phyloP scores from a whole-genome alignment of 2,113 vertebrate species.

The Nothocercus julius region DNA sequence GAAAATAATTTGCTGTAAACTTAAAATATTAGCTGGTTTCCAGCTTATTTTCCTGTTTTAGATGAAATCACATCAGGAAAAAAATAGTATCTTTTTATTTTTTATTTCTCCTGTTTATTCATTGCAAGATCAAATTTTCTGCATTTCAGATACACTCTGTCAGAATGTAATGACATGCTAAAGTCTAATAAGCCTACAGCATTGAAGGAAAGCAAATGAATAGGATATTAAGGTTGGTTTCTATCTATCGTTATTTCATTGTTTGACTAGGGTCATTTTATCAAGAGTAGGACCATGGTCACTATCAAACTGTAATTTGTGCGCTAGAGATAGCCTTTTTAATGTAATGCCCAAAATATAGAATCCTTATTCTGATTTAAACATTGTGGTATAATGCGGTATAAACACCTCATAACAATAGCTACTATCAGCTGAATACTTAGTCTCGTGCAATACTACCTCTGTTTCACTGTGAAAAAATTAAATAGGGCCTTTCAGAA shows the following conservation, averaged over 20 bases:
- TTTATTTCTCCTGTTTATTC: not conserved
- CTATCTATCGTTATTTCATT: not conserved
- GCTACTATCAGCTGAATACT: not conserved
- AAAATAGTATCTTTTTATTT: not conserved
- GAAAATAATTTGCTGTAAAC: not conserved
- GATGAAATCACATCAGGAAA: not conserved
- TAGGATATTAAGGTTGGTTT: not conserved
- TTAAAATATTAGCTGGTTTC: not conserved
- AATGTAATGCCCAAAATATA: not conserved
- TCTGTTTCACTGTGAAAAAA: not conserved
- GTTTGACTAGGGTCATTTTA: not conserved
- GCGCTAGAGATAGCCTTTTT: not conserved
- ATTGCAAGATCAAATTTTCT: not conserved
- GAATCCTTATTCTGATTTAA: not conserved
- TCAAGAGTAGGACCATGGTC: not conserved
- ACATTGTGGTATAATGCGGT: not conserved
- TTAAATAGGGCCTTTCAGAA: not conserved
- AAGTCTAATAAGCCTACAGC: not conserved
- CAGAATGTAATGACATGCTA: not conserved
- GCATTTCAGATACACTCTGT: not conserved
- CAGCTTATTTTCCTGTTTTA: not conserved
- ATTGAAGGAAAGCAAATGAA: not conserved
- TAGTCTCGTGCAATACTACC: not conserved
- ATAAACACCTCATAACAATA: not conserved
- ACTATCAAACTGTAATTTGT: not conserved